Evolutionary conservation across 2,113 vertebrate species (phyloP).

Genomic region (Paradisaea rubra): DNA sequence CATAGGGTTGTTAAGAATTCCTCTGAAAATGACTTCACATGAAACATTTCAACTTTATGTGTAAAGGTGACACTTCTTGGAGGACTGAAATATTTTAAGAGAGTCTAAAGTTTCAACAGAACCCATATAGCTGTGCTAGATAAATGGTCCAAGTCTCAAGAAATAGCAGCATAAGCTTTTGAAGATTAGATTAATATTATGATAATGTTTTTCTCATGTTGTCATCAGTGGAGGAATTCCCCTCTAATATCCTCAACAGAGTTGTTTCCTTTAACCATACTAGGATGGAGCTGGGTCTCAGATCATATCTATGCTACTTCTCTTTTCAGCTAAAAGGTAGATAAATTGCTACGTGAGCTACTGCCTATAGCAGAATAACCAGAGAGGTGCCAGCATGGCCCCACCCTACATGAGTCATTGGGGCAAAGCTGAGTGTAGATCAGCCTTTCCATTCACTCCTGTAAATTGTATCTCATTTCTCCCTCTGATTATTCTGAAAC

Average conservation of each 20-base stretch:
- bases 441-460: not conserved
- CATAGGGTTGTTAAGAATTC: not conserved
- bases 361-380: not conserved
- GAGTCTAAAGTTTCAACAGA: not conserved
- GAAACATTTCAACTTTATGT: not conserved
- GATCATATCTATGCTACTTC: not conserved
- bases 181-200: constrained; percentile 34
- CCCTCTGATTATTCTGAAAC: not conserved
- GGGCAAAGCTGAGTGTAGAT: not conserved
- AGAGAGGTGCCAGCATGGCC: not conserved
- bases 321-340: not conserved
- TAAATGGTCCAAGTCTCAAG: not conserved
- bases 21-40: not conserved
- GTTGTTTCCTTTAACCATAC: constrained; percentile 29
- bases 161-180: constrained; percentile 27
- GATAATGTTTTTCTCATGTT: constrained; percentile 59
- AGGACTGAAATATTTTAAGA: not conserved
- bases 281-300: constrained; percentile 2
- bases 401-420: not conserved
- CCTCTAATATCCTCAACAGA: constrained; percentile 35
- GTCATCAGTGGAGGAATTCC: constrained; percentile 58
- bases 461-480: not conserved
- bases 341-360: not conserved
- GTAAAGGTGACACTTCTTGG: not conserved
- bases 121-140: not conserved